phyloP scores from a whole-genome alignment of 2,113 vertebrate species.

The Sprattus sprattus region DNA sequence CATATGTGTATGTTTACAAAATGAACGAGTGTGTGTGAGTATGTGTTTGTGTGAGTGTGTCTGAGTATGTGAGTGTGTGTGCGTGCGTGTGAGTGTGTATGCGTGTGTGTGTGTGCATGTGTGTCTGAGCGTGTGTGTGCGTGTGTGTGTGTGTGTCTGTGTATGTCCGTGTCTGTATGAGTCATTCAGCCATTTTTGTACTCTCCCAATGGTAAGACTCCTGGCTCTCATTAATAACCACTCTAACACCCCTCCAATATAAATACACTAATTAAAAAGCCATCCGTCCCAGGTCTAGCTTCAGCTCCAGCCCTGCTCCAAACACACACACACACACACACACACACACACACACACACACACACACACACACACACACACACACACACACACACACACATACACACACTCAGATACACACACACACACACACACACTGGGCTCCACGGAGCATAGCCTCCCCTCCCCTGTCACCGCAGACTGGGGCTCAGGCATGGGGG shows the following conservation, averaged over 20 bases:
- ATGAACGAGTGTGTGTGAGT: not conserved
- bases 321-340: conserved; percentile 12
- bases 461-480: not conserved
- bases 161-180: conserved; percentile 13
- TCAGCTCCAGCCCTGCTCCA: not conserved
- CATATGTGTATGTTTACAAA: conserved; percentile 19
- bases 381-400: not conserved
- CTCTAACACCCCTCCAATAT: conserved; percentile 8
- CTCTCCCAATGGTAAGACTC: conserved; percentile 9
- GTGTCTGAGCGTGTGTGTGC: not conserved
- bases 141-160: conserved; percentile 19
- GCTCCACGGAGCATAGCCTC: not conserved
- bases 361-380: conserved; percentile 29
- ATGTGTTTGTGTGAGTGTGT: not conserved
- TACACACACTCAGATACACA: conserved; percentile 17
- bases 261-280: conserved; percentile 25
- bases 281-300: conserved; percentile 22
- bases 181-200: not conserved
- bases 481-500: not conserved
- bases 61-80: not conserved
- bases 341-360: conserved; percentile 11
- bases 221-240: conserved; percentile 24
- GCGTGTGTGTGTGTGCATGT: not conserved
- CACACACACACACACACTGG: not conserved
- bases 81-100: not conserved